Base-by-base conservation (phyloP, 2,113 vertebrate species). In the Perca flavescens region DNA sequence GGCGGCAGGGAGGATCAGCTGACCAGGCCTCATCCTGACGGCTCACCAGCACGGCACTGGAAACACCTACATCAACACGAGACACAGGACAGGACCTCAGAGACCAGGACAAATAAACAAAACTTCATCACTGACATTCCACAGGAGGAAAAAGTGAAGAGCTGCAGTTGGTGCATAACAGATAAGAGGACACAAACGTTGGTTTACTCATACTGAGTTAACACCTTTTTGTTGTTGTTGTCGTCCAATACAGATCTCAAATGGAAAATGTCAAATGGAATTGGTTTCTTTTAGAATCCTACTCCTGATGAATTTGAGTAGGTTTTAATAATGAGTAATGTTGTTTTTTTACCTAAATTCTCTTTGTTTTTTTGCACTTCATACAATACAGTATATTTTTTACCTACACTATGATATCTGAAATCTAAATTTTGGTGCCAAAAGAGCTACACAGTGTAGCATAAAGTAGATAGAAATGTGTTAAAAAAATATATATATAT, bases 21-120 rank as follows among this genome's bases (percentile, higher is more conserved):
- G 93, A 77, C 71, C 94, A 0, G 95, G 88, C 95, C 95, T 96
- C 97, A 99, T 99, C 92, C 93, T 95, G 93, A 90, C 22, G 61
- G 89, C 88, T 92, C 87, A 82, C 84, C 89, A 79, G 91, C 86
- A 84, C 81, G 16, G 34, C 69, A 87, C 86, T 78, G 79, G 70
- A 80, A 92, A 90, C 73, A 91, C 91, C 91, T 94, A 73, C 47
- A 57, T 57, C 84, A 85, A 73, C 71, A 84, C 4, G 7, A 52
- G 66, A 80, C 58, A 69, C 16, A 19, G 36, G 49, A 61, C 82
- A 80, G 61, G 53, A 68, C 43, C 68, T 72, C 69, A 74, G 74
- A 49, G 60, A 52, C 25, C 57, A 17, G 62, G 47, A 40, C 75
- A 85, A 77, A 87, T 19, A 79, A 85, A 82, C 81, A 83, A 3